A percentile compares a stretch with the other conserved stretches of the same genome.
Evolutionary conservation across 2,888 invertebrate genomes (phyloP).

Genomic region (Syrista parreyssii): DNA sequence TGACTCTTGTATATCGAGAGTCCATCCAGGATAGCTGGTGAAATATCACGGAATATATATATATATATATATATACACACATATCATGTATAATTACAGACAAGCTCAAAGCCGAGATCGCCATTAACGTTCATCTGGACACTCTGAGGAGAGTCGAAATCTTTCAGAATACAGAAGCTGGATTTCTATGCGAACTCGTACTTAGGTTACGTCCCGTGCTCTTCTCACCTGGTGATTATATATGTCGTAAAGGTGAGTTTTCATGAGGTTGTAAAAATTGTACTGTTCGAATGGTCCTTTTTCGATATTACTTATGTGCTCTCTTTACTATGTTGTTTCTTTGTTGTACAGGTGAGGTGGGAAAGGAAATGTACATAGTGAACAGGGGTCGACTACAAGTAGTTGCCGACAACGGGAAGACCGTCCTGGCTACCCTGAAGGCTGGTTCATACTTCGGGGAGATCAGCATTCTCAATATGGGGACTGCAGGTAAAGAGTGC

Average conservation of each 20-base stretch:
- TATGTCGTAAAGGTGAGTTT: constrained; percentile 94
- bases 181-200: constrained; percentile 97
- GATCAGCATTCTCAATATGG: constrained; percentile 99
- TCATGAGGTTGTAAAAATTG: neutral
- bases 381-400: constrained; percentile 95
- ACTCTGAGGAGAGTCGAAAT: constrained; percentile 98
- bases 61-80: too few species aligned
- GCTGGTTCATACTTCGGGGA: constrained; percentile 99
- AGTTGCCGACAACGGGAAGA: constrained; percentile 94
- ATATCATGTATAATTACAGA: constrained; percentile 68
- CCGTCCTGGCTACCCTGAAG: constrained; percentile 95
- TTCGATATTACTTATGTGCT: neutral
- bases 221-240: constrained; percentile 98
- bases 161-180: constrained; percentile 99
- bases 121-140: constrained; percentile 98
- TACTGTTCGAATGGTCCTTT: neutral
- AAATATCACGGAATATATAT: neutral
- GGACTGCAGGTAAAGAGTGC: constrained; percentile 98
- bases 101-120: constrained; percentile 98
- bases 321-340: neutral
- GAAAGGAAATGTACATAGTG: constrained; percentile 99
- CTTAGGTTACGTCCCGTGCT: constrained; percentile 93
- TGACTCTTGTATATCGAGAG: neutral
- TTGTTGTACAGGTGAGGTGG: constrained; percentile 87
- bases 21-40: neutral